Conservation (phyloP, 2,797 vertebrate genomes). For the Rhinatrema bivittatum region DNA sequence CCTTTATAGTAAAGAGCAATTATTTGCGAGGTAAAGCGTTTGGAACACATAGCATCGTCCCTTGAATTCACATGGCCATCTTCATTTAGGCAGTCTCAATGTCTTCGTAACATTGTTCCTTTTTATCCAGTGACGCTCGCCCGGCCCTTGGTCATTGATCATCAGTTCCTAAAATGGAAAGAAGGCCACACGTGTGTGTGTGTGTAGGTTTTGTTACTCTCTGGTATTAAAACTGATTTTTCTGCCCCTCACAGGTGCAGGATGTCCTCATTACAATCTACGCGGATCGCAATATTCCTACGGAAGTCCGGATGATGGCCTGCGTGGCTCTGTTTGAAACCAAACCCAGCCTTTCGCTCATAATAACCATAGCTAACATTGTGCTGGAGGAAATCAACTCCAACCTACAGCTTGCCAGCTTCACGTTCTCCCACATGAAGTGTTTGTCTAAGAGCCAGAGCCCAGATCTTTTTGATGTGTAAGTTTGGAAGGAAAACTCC, state of each 20-base stretch:
- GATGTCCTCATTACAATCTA: slow-evolving; percentile 61
- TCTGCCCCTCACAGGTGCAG: slow-evolving; percentile 71
- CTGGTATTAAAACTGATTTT: too few species aligned
- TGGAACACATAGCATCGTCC: too few species aligned
- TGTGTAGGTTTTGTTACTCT: not conserved
- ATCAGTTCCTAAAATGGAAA: not conserved
- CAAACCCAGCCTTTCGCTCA: slow-evolving; percentile 60
- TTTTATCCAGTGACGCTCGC: too few species aligned
- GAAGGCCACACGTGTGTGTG: not conserved
- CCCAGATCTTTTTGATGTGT: slow-evolving; percentile 65
- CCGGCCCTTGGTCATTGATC: too few species aligned
- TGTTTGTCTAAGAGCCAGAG: slow-evolving; percentile 56
- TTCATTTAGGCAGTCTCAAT: too few species aligned
- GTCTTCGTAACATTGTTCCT: too few species aligned
- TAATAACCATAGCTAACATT: slow-evolving; percentile 58
- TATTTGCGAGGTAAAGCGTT: too few species aligned
- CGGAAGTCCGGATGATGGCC: slow-evolving; percentile 65
- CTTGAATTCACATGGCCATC: too few species aligned
- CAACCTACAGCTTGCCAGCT: slow-evolving; percentile 66
- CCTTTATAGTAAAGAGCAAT: too few species aligned
- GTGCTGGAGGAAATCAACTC: slow-evolving; percentile 58
- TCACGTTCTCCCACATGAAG: slow-evolving; percentile 64
- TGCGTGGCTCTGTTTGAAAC: slow-evolving; percentile 67
- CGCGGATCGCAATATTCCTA: slow-evolving; percentile 43
- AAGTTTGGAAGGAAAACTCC: slow-evolving; percentile 36